These are phyloP conservation scores for Diabrotica virgifera DNA, from an alignment of 1,140 invertebrate species.

Conservation along the genomic window DNA sequence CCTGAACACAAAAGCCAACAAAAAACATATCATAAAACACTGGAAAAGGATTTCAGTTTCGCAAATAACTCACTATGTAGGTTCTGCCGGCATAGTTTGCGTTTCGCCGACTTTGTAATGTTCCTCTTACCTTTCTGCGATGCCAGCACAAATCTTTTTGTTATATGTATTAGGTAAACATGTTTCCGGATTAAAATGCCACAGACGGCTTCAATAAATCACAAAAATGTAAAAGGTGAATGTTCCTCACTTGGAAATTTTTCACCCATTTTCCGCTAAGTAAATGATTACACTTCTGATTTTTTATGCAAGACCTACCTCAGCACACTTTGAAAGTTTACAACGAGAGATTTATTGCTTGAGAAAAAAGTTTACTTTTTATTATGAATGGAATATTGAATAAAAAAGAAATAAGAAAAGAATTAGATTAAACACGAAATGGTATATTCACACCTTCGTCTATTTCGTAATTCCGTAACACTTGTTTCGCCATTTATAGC, in stretches of 20 bases:
- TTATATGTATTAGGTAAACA: slow-evolving; percentile 16
- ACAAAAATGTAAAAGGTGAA: background rate
- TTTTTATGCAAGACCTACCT: no score
- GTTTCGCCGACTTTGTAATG: slow-evolving; percentile 10
- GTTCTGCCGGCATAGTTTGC: background rate
- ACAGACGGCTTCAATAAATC: slow-evolving; percentile 7
- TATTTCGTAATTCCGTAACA: no score
- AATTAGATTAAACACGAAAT: no score
- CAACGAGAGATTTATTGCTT: no score
- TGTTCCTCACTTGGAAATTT: background rate
- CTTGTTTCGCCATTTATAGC: no score
- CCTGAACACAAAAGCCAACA: slow-evolving; percentile 4
- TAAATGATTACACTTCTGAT: no score
- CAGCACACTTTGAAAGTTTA: no score
- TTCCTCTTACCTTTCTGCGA: slow-evolving; percentile 11
- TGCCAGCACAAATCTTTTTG: slow-evolving; percentile 17
- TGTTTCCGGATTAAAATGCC: slow-evolving; percentile 8
- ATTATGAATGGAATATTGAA: no score
- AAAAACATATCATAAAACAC: slow-evolving; percentile 15
- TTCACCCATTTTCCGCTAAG: background rate
- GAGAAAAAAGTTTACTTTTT: no score
- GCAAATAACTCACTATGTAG: slow-evolving; percentile 10
- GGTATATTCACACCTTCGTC: no score
- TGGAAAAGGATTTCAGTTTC: slow-evolving; percentile 12
- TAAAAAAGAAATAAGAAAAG: no score